Evolutionary conservation across 1,140 invertebrate genomes (phyloP), one percentile per base, ranked within the genome.

Genomic region (Acromyrmex heyeri): DNA sequence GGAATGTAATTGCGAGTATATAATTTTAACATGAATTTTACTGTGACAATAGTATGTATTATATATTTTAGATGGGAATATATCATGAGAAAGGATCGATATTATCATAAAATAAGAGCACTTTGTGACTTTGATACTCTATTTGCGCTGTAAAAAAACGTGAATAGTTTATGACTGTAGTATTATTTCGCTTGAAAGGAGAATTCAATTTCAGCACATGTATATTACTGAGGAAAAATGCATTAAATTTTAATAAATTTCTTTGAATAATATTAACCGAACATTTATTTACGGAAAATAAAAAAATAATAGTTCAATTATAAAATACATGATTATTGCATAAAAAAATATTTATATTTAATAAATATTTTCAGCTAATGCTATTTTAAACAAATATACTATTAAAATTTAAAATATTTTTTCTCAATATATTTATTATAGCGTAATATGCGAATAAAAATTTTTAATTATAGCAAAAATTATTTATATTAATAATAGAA

Each of bases 81-180:
- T 38, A 16, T 77, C 16, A 30, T 7, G 10, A 27, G 16, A 53
- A 2, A 38, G 44, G 21, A 30, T 44, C 65, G 14, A 69, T 69
- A 57, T 55, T 70, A 53, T 21, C 65, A 16, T 70, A 70, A 81
- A 70, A 81, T 69, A 55, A 30, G 12, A 53, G 57, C 21, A 79
- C 27, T 81, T 69, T 55, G 77, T 27, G 64, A 69, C 62, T 57
- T 55, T 70, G 24, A 78, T 69, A 27, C 3, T 69, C 50, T 50
- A 65, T 1, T 53, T 21, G 12, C 10, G 48, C 14, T 16, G 30
- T 69, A 81, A 81, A 81, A 81, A 81, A 81, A 69, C 5, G 48
- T n/a, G 30, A 24, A 53, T 69, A 38, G 48, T 79, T 67, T 65
- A 79, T 53, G 76, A 21, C 8, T 27, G 62, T 44, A 24, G 12